These are phyloP conservation scores for Chelidonichthys spinosus DNA, from an alignment of 2,797 vertebrate species.

Conservation along the genomic window DNA sequence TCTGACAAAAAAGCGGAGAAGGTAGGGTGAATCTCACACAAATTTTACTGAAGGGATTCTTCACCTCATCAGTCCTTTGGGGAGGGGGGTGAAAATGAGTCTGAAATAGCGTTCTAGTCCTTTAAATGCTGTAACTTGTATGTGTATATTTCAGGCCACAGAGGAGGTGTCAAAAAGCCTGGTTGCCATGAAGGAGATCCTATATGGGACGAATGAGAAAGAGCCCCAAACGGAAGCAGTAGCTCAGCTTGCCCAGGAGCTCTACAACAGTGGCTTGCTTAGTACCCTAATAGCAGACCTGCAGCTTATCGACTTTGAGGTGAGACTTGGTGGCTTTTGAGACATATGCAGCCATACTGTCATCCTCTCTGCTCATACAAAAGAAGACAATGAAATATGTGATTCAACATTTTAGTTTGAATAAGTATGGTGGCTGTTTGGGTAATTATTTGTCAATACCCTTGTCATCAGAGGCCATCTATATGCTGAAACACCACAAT, in stretches of 20 bases:
- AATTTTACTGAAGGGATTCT: background rate
- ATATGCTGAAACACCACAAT: background rate
- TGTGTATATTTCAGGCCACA: conserved; percentile 85
- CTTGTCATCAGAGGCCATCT: background rate
- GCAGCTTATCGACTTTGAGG: conserved; percentile 98
- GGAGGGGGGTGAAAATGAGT: background rate
- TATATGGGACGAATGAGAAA: conserved; percentile 97
- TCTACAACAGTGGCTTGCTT: conserved; percentile 97
- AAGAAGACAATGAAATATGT: conserved; percentile 2
- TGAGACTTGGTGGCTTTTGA: conserved; percentile 60
- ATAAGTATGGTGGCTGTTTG: background rate
- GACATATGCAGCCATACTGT: too few relatives aligned
- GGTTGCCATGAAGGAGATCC: conserved; percentile 97
- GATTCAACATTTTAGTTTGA: conserved; percentile 5
- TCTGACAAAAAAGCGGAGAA: conserved; percentile 98
- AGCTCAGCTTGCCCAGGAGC: conserved; percentile 95
- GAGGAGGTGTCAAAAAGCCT: conserved; percentile 98
- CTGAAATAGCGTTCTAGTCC: background rate
- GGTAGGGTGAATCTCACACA: conserved; percentile 73
- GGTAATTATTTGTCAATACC: background rate
- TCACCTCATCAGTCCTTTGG: background rate
- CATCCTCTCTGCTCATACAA: conserved; percentile 13
- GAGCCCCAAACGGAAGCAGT: conserved; percentile 97
- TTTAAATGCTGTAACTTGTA: background rate
- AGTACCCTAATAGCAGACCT: conserved; percentile 93